Percentiles rank a stretch among this genome's conserved stretches.
phyloP scores from a whole-genome alignment of 2,888 invertebrate species.

The Leptarthrus brevirostris region DNA sequence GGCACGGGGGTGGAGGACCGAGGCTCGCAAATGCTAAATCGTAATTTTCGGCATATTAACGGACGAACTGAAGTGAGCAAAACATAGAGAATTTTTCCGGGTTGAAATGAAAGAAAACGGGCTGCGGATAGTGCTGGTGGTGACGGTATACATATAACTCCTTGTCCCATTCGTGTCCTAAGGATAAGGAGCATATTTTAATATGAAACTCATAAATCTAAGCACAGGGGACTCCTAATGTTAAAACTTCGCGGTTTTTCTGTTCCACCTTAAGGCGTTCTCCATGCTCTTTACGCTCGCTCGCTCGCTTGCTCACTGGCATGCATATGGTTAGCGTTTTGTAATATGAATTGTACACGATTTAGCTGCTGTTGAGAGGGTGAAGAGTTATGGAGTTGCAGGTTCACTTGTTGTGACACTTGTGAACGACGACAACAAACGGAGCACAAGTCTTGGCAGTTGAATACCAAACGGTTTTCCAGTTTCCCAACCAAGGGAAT shows the following conservation, averaged over 20 bases:
- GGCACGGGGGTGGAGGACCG: background rate
- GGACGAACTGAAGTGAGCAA: constrained; percentile 31
- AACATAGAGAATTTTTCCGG: constrained; percentile 23
- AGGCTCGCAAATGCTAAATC: background rate
- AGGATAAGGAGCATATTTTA: constrained; percentile 51
- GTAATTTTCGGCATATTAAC: constrained; percentile 46
- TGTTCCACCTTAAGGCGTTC: constrained; percentile 1
- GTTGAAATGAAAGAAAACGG: background rate
- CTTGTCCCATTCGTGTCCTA: constrained; percentile 13
- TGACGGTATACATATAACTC: no score
- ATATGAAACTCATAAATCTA: constrained; percentile 54
- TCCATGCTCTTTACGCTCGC: background rate
- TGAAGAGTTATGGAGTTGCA: constrained; percentile 36
- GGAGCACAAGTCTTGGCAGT: background rate
- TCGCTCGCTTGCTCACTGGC: background rate
- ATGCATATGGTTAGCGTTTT: constrained; percentile 11
- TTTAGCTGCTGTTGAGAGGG: constrained; percentile 20
- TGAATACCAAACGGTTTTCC: background rate
- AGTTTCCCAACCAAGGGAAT: background rate
- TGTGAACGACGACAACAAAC: constrained; percentile 27
- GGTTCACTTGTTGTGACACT: constrained; percentile 39
- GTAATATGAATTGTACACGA: constrained; percentile 22
- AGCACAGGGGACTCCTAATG: constrained; percentile 51
- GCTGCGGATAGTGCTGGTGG: no score
- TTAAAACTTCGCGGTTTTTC: constrained; percentile 48